Percentiles rank a stretch among this genome's conserved stretches.
These are phyloP conservation scores for Ornithorhynchus anatinus DNA, from an alignment of 2,113 vertebrate species.

Conservation along the genomic window DNA sequence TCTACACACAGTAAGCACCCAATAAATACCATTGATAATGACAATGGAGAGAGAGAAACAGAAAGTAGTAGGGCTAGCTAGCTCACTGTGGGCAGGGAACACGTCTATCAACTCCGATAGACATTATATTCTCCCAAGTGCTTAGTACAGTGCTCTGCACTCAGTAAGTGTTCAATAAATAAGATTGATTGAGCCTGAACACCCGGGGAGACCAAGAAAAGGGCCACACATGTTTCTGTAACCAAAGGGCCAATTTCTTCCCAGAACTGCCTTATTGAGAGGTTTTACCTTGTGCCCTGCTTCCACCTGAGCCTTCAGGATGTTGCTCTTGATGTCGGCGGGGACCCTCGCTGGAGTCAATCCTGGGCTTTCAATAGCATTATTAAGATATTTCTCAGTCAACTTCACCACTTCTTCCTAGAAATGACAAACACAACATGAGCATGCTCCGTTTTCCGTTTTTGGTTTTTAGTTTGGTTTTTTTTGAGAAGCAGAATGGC, in stretches of 20 bases:
- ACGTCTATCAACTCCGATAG: too few relatives aligned
- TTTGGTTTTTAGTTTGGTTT: constrained; percentile 26
- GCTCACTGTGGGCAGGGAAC: too few relatives aligned
- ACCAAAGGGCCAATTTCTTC: not conserved
- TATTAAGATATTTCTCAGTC: constrained; percentile 89
- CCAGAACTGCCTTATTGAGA: not conserved
- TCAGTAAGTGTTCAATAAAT: too few relatives aligned
- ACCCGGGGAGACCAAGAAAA: rapidly evolving
- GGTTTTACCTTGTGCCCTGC: constrained; percentile 81
- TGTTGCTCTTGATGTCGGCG: constrained; percentile 91
- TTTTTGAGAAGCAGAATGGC: too few relatives aligned
- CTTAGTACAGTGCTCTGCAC: too few relatives aligned
- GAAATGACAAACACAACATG: constrained; percentile 23
- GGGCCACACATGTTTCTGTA: too few relatives aligned
- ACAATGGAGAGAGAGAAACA: not conserved
- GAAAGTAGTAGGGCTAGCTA: not conserved
- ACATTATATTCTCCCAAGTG: too few relatives aligned
- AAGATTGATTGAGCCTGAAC: too few relatives aligned
- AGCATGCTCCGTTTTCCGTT: not conserved
- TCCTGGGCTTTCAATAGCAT: constrained; percentile 74
- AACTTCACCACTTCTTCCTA: constrained; percentile 90
- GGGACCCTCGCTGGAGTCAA: constrained; percentile 66
- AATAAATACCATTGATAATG: too few relatives aligned
- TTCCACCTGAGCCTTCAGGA: constrained; percentile 90
- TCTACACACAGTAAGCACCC: too few relatives aligned